These are phyloP conservation scores for Muraenolepis orangiensis DNA, from an alignment of 2,797 vertebrate species.

Conservation along the genomic window DNA sequence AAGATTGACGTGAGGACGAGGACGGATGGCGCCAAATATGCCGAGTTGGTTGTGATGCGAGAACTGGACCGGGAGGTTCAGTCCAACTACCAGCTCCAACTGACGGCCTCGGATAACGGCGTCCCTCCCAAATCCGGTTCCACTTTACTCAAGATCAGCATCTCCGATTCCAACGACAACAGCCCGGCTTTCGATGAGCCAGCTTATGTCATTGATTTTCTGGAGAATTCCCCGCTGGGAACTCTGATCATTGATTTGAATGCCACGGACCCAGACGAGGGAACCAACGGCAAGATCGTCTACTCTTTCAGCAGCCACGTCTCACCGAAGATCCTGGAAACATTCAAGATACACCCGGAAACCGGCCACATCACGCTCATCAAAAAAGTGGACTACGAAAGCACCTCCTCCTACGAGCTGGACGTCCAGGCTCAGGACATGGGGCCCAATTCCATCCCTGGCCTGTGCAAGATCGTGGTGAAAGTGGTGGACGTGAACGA, in stretches of 20 bases:
- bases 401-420: constrained; percentile 86
- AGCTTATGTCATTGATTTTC: constrained; percentile 82
- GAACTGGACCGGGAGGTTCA: constrained; percentile 90
- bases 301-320: constrained; percentile 96
- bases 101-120: constrained; percentile 90
- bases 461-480: constrained; percentile 94
- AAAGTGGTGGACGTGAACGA: constrained; percentile 95
- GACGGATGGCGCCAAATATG: constrained; percentile 92
- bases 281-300: constrained; percentile 90
- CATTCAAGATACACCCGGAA: constrained; percentile 89
- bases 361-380: constrained; percentile 88
- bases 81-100: constrained; percentile 86
- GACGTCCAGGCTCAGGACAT: constrained; percentile 93
- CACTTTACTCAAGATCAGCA: constrained; percentile 87
- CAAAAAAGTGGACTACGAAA: constrained; percentile 93
- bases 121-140: constrained; percentile 87
- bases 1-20: constrained; percentile 87
- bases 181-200: constrained; percentile 89
- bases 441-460: constrained; percentile 95
- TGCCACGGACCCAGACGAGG: constrained; percentile 95
- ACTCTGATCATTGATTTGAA: constrained; percentile 91
- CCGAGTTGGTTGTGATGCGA: constrained; percentile 88
- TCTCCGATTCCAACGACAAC: constrained; percentile 97
- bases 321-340: constrained; percentile 87
- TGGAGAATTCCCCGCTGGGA: constrained; percentile 85